phyloP scores from a whole-genome alignment of 2,888 invertebrate species.

The Dryobota labecula region DNA sequence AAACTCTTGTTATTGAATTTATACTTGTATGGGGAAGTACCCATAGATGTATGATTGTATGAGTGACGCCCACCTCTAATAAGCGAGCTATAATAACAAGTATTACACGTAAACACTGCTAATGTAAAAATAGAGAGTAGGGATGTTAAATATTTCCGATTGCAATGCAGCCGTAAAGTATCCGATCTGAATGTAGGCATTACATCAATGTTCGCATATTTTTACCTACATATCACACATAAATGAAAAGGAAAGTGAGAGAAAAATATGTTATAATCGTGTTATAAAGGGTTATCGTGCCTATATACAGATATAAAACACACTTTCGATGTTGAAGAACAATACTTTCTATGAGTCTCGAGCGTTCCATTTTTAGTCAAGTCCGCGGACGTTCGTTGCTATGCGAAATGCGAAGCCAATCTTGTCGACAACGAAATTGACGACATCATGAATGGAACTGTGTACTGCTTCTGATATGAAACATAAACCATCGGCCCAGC shows the following conservation, averaged over 20 bases:
- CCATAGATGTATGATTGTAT: constrained; percentile 46
- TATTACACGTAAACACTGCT: constrained; percentile 59
- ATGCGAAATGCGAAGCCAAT: constrained; percentile 76
- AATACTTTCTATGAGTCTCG: constrained; percentile 85
- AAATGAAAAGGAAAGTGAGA: constrained; percentile 59
- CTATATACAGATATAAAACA: constrained; percentile 75
- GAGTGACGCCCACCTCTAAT: constrained; percentile 64
- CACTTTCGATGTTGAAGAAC: constrained; percentile 78
- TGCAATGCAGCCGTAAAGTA: constrained; percentile 54
- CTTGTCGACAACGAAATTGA: constrained; percentile 66
- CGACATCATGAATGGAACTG: constrained; percentile 75
- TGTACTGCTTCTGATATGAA: constrained; percentile 74
- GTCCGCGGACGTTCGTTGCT: constrained; percentile 79
- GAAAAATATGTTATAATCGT: constrained; percentile 57
- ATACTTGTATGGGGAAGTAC: constrained; percentile 62
- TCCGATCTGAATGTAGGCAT: constrained; percentile 53
- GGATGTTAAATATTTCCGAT: constrained; percentile 56
- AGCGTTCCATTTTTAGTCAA: constrained; percentile 87
- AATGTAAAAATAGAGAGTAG: constrained; percentile 66
- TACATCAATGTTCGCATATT: constrained; percentile 16
- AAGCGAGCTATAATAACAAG: constrained; percentile 51
- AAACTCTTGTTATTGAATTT: constrained; percentile 45
- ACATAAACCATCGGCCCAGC: constrained; percentile 76
- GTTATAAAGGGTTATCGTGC: constrained; percentile 66
- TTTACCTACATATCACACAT: constrained; percentile 34